Base-by-base conservation (phyloP, 2,888 invertebrate species). In the Diplolepis rosae region DNA sequence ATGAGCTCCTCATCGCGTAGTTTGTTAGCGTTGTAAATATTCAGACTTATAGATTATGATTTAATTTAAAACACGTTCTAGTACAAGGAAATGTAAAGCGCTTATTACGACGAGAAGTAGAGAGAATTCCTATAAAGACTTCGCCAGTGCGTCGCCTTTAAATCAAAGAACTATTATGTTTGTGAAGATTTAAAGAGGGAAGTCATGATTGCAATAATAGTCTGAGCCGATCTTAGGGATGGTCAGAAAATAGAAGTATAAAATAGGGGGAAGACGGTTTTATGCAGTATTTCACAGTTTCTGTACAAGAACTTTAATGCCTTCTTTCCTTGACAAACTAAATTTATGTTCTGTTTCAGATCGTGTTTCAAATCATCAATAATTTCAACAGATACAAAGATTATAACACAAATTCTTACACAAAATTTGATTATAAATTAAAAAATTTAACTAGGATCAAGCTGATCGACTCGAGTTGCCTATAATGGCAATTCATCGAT, bases 21-120 rank as follows among this genome's bases (percentile, higher is more conserved):
- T 72, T 51, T 22, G 11, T 18, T 35, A 39, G 68, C 68, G 48
- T 50, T 74, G 74, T 76, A 74, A 42, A 76, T 76, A 74, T 56
- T 66, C 69, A 54, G 68, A 72, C 70, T 76, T 74, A 52, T 65
- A 45, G 50, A 32, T 30, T 50, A 45, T 48, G 32, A 45, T 32
- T 67, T 66, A 61, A 66, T 69, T 30, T 32, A 54, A 48, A 67
- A 65, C 18, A 67, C 28, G 73, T 75, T 79, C 72, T 79, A 81
- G 79, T 79, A 79, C 76, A 78, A 76, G 72, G 74, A 79, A 79
- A 80, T 76, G 72, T 72, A 73, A 79, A 75, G 74, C 77, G 78
- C 78, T 77, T 79, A 77, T 71, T 42, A 48, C 22, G 28, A 45
- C 18, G 30, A 32, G 61, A 66, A 66, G 32, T 18, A 30, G 3